phyloP scores from a whole-genome alignment of 2,113 vertebrate species.

The Marcusenius ussheri region DNA sequence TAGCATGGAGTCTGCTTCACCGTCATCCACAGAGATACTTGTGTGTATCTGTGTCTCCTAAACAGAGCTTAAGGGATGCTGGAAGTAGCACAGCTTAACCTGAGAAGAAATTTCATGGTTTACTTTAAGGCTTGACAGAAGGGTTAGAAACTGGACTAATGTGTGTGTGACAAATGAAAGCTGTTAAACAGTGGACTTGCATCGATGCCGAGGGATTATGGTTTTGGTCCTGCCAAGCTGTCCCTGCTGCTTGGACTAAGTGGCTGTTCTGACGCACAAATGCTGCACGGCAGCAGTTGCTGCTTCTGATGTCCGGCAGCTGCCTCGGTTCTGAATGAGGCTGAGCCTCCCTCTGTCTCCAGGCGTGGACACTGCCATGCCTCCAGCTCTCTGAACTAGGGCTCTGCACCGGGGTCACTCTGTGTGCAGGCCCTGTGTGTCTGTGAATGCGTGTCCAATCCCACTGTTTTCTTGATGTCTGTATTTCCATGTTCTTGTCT shows the following conservation, averaged over 20 bases:
- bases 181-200: neutral
- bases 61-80: constrained; percentile 33
- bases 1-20: neutral
- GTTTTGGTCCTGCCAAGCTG: neutral
- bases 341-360: neutral
- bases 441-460: neutral
- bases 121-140: constrained; percentile 24
- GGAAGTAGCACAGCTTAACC: constrained; percentile 35
- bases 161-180: constrained; percentile 4
- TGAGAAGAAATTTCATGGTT: constrained; percentile 31
- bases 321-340: neutral
- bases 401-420: neutral
- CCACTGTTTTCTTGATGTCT: neutral
- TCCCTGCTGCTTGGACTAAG: neutral
- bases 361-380: neutral
- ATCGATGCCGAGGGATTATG: neutral
- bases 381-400: neutral
- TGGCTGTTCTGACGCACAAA: neutral
- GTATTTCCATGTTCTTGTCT: neutral
- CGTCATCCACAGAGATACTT: neutral
- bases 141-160: constrained; percentile 24
- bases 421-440: neutral
- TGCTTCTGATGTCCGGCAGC: neutral
- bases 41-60: neutral
- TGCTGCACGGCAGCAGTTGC: neutral